These are phyloP conservation scores for Tolmerus cingulatus DNA, from an alignment of 2,888 invertebrate species.

Conservation along the genomic window DNA sequence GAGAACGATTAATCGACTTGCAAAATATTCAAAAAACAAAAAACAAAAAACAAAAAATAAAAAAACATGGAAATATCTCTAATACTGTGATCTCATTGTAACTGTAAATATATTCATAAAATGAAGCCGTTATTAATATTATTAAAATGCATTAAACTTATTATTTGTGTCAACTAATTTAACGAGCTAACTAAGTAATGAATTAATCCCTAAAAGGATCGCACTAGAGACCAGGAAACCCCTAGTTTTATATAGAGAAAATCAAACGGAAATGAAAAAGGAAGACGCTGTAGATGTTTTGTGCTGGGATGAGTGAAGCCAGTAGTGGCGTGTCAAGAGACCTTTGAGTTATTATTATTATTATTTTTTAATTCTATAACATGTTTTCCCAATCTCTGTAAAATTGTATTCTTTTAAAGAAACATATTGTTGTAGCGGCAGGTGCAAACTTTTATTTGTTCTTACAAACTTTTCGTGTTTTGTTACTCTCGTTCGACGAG, in stretches of 20 bases:
- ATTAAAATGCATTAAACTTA: slow-evolving; percentile 17
- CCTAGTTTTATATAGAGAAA: not conserved
- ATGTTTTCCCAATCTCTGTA: not conserved
- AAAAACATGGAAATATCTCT: slow-evolving; percentile 58
- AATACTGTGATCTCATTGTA: slow-evolving; percentile 64
- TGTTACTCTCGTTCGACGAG: not conserved
- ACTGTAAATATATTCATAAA: slow-evolving; percentile 58
- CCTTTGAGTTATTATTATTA: too few species aligned
- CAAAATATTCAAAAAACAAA: slow-evolving; percentile 34
- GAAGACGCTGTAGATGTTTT: not conserved
- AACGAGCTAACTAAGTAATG: slow-evolving; percentile 12
- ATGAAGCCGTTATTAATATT: slow-evolving; percentile 31
- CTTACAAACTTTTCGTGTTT: not conserved
- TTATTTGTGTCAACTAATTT: slow-evolving; percentile 28
- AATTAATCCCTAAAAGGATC: slow-evolving; percentile 10
- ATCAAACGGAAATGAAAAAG: not conserved
- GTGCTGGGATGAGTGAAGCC: not conserved
- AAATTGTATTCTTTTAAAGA: not conserved
- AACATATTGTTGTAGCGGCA: not conserved
- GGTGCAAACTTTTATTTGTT: not conserved
- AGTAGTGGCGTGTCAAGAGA: not conserved
- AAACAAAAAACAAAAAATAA: slow-evolving; percentile 31
- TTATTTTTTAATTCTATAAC: not conserved
- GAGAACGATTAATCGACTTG: slow-evolving; percentile 46
- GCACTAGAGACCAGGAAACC: not conserved